These are phyloP conservation scores for Xanthia togata DNA, from an alignment of 2,888 invertebrate genomes.

Conservation along the genomic window DNA sequence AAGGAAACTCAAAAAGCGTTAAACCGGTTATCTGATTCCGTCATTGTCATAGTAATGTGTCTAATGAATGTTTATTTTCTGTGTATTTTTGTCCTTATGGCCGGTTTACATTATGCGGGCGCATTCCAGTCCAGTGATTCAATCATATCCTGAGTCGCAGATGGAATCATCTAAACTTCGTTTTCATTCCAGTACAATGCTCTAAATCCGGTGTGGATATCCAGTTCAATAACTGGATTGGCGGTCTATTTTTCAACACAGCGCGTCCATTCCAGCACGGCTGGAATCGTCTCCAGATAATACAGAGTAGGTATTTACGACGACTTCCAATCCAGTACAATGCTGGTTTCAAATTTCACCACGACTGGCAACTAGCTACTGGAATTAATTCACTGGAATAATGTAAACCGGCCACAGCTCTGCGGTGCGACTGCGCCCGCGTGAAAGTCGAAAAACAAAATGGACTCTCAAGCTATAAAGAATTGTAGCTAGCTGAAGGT, in stretches of 20 bases:
- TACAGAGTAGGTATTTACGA: neutral
- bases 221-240: neutral
- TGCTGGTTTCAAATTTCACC: neutral
- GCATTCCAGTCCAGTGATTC: neutral
- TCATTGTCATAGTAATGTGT: constrained; percentile 5
- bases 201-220: neutral
- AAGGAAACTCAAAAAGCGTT: neutral
- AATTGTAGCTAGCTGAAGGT: neutral
- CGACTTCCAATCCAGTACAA: neutral
- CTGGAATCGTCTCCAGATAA: neutral
- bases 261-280: neutral
- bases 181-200: neutral
- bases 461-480: neutral
- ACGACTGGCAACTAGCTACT: no score
- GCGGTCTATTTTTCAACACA: neutral
- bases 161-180: neutral
- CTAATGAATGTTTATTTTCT: neutral
- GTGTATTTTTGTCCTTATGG: neutral
- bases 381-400: neutral
- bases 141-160: neutral
- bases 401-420: neutral
- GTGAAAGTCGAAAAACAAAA: neutral
- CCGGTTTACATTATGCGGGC: neutral
- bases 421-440: neutral
- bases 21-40: constrained; percentile 21